A percentile compares a stretch with the other conserved stretches of the same genome.
These are phyloP conservation scores for Slavum lentiscoides DNA, from an alignment of 2,888 invertebrate genomes.

Conservation along the genomic window DNA sequence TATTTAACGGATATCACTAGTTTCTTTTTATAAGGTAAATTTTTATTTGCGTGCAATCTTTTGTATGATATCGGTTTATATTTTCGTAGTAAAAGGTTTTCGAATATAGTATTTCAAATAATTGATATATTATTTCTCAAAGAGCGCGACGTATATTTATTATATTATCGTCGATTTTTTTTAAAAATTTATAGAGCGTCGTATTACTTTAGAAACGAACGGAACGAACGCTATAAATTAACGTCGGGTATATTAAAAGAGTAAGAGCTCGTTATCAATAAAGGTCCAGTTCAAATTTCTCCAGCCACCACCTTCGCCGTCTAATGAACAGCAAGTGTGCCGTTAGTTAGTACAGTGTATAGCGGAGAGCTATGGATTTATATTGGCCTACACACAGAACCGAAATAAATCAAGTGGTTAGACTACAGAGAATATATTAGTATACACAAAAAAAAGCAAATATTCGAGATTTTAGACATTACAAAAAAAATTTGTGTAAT, in stretches of 20 bases:
- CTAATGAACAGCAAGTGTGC: no score
- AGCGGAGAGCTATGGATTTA: background rate
- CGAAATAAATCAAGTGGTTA: background rate
- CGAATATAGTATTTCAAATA: background rate
- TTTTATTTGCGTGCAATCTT: no score
- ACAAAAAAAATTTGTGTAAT: background rate
- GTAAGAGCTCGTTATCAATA: conserved; percentile 15
- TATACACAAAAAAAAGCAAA: background rate
- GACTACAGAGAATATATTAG: background rate
- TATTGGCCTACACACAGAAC: background rate
- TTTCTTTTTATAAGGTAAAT: no score
- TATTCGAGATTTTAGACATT: background rate
- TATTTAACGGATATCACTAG: no score
- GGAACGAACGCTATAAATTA: conserved; percentile 18
- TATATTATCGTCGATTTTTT: background rate
- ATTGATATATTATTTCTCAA: background rate
- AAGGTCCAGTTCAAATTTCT: conserved; percentile 22
- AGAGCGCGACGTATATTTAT: background rate
- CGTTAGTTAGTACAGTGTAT: background rate
- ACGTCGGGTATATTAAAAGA: background rate
- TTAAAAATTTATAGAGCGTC: background rate
- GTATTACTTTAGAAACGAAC: conserved; percentile 4
- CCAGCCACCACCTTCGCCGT: background rate
- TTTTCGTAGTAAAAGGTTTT: background rate
- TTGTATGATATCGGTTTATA: no score